A percentile compares a stretch with the other conserved stretches of the same genome.
phyloP scores from a whole-genome alignment of 2,888 invertebrate genomes.

The Tanytarsus gracilentus region DNA sequence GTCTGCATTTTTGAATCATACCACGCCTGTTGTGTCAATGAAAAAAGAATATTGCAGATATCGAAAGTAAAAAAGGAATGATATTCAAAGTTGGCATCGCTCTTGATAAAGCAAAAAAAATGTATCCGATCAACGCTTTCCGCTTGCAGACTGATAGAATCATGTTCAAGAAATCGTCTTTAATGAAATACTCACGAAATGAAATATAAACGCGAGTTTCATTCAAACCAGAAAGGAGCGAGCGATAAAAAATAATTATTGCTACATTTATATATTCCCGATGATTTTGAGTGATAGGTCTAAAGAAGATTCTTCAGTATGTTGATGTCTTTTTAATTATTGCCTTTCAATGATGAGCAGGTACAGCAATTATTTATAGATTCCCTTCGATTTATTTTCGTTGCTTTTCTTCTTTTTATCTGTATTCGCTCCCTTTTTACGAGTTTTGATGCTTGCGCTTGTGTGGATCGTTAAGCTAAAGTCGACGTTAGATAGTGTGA shows the following conservation, averaged over 20 bases:
- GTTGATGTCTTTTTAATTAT: conserved; percentile 29
- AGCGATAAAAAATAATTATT: conserved; percentile 28
- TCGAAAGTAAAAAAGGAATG: background rate
- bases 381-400: conserved; percentile 26
- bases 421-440: background rate
- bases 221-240: background rate
- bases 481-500: no score
- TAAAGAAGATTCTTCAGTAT: conserved; percentile 8
- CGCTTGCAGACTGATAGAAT: background rate
- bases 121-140: background rate
- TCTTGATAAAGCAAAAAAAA: background rate
- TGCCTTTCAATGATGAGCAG: conserved; percentile 21
- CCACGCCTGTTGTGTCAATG: background rate
- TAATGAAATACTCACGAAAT: conserved; percentile 20
- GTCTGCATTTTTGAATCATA: conserved; percentile 12
- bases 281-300: conserved; percentile 29
- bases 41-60: background rate
- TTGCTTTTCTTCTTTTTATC: background rate
- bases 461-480: background rate
- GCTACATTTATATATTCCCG: conserved; percentile 28
- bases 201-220: background rate
- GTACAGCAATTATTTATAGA: conserved; percentile 28
- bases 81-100: background rate
- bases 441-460: background rate
- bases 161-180: conserved; percentile 12